phyloP scores from a whole-genome alignment of 1,140 invertebrate species.

The Apis florea region DNA sequence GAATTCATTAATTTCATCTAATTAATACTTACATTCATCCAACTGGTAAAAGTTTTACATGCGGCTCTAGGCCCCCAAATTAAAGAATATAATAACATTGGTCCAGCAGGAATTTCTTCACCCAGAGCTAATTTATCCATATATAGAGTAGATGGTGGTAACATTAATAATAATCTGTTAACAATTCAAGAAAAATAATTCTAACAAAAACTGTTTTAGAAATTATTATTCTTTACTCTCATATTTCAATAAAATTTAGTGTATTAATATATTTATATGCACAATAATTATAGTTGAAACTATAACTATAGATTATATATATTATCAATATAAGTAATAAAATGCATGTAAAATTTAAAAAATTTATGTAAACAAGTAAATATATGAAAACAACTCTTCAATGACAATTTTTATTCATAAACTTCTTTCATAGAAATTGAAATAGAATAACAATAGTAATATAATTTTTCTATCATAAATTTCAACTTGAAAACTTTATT shows the following conservation, averaged over 20 bases:
- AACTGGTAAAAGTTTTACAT: constrained; percentile 84
- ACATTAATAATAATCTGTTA: constrained; percentile 85
- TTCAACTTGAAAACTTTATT: too few species aligned
- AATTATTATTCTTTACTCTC: background rate
- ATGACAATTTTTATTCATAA: too few species aligned
- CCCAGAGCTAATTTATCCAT: constrained; percentile 88
- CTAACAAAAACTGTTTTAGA: background rate
- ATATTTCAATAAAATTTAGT: background rate
- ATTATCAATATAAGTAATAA: too few species aligned
- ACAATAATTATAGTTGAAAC: too few species aligned
- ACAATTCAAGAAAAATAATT: constrained; percentile 20
- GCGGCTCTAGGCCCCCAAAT: constrained; percentile 87
- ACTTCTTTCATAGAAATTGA: too few species aligned
- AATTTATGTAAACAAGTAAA: too few species aligned
- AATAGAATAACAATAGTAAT: too few species aligned
- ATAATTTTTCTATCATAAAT: too few species aligned
- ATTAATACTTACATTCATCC: constrained; percentile 82
- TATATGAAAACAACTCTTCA: too few species aligned
- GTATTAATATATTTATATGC: too few species aligned
- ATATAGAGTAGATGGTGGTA: constrained; percentile 94
- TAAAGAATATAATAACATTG: constrained; percentile 85
- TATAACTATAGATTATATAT: too few species aligned
- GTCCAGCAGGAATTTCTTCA: constrained; percentile 81
- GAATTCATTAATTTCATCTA: background rate
- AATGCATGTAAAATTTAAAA: too few species aligned